Percentiles rank a stretch among this genome's conserved stretches.
phyloP scores from a whole-genome alignment of 2,797 vertebrate genomes.

The Urophycis tenuis region DNA sequence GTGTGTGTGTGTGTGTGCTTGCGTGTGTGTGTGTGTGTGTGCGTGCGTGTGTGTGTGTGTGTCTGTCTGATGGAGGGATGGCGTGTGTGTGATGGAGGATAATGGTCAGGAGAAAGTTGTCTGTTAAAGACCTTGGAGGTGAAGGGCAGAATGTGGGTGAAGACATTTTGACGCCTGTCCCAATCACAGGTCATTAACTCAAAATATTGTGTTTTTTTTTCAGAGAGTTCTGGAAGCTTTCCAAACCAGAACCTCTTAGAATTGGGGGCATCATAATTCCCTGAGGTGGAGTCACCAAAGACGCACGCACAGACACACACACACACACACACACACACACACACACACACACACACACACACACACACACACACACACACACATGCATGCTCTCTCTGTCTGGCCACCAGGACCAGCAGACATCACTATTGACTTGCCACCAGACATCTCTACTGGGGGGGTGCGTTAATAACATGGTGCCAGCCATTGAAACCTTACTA shows the following conservation, averaged over 20 bases:
- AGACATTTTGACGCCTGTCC: constrained; percentile 14
- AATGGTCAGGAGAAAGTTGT: constrained; percentile 23
- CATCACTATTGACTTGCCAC: neutral
- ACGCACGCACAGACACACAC: neutral
- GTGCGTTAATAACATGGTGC: constrained; percentile 42
- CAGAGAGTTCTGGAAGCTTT: constrained; percentile 70
- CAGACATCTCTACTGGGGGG: constrained; percentile 27
- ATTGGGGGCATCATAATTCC: constrained; percentile 60
- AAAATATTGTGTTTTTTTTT: constrained; percentile 42
- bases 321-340: neutral
- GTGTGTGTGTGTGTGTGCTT: too few species aligned
- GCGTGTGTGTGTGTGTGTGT: too few species aligned
- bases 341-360: neutral
- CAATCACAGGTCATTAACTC: neutral
- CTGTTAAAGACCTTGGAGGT: constrained; percentile 37
- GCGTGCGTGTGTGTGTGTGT: neutral
- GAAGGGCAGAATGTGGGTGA: constrained; percentile 47
- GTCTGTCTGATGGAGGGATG: constrained; percentile 15
- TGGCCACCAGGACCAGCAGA: neutral
- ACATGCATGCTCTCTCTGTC: neutral
- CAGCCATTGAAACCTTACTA: constrained; percentile 40
- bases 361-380: neutral
- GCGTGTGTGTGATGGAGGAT: constrained; percentile 28
- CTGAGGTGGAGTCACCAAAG: constrained; percentile 35
- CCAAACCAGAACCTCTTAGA: constrained; percentile 65